Conservation (phyloP, 2,797 vertebrate genomes). For the Anas capensis region DNA sequence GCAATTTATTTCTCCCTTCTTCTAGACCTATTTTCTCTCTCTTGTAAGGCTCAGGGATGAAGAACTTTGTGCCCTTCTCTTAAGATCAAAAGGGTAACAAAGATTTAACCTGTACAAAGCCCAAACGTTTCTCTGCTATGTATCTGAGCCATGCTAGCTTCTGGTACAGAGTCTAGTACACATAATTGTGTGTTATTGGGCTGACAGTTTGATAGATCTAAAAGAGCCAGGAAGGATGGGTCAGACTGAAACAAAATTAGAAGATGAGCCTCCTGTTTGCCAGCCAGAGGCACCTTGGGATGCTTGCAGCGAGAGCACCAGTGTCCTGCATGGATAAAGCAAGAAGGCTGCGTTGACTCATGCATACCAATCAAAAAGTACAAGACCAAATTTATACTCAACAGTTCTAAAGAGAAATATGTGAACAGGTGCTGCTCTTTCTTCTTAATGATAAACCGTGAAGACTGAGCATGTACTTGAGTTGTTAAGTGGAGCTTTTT, state of each 20-base stretch:
- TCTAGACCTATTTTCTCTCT: neutral
- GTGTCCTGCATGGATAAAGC: neutral
- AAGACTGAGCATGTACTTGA: neutral
- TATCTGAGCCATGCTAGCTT: neutral
- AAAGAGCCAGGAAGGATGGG: neutral
- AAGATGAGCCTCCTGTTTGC: neutral
- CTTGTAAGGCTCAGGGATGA: neutral
- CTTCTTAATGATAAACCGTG: neutral
- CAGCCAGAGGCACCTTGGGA: neutral
- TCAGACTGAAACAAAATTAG: conserved; percentile 28
- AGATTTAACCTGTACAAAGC: neutral
- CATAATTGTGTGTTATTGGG: neutral
- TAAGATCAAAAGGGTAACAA: neutral
- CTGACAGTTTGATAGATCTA: neutral
- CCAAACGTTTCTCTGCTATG: neutral
- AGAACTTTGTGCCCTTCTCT: neutral
- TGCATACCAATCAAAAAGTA: neutral
- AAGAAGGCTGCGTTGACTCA: neutral
- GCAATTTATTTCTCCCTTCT: neutral
- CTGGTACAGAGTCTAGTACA: neutral
- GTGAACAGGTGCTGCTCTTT: neutral
- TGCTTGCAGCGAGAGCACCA: neutral
- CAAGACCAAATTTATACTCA: neutral
- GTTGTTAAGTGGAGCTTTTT: neutral
- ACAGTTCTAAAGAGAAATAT: neutral